Base-by-base conservation (phyloP, 2,797 vertebrate species). In the Micropoecilia bifurca region DNA sequence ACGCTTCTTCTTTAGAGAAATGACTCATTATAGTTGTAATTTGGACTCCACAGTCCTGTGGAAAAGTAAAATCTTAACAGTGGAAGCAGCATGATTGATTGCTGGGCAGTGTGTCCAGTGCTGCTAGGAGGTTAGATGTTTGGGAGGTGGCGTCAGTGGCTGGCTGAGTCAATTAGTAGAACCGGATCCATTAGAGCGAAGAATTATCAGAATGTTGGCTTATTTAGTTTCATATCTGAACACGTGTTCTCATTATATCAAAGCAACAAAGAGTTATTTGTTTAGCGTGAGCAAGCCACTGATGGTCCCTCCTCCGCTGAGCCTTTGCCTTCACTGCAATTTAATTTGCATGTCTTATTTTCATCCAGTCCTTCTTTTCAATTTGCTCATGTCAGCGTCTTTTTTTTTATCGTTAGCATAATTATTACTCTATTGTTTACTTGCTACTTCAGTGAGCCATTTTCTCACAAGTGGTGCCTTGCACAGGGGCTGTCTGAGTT, bases 221-320 rank as follows among this genome's bases (percentile, higher is more conserved):
- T 80, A 33, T 88, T 87, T 85, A 78, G 79, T 61, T 77, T 73
- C 71, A 14, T 84, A 81, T 88, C 76, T 75, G 50, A 85, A 68
- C 74, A 78, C 1, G 22, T 81, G 83, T 81, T 63, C 76, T 77
- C 47, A 57, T 57, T 80, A 83, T 86, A 75, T 76, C 75, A 75
- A 74, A 79, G 73, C 73, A 76, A 82, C 82, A 90, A 87, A 85
- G 41, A 72, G 33, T 78, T 63, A 76, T 90, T 90, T 85, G 84
- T 83, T 75, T 59, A 77, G 83, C 61, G 69, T 16, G 6, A 75
- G 50, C 74, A 53, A 50, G 73, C 75, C 18, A 10, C 81, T 74
- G 50, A 79, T 36, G 43, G 25, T 50, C 48, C 78, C 71, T 78
- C 75, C 73, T 59, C 73, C 48, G 71, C 20, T 82, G 30, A 76